Conservation (phyloP, 2,113 vertebrate genomes). For the Ramphastos sulfuratus region DNA sequence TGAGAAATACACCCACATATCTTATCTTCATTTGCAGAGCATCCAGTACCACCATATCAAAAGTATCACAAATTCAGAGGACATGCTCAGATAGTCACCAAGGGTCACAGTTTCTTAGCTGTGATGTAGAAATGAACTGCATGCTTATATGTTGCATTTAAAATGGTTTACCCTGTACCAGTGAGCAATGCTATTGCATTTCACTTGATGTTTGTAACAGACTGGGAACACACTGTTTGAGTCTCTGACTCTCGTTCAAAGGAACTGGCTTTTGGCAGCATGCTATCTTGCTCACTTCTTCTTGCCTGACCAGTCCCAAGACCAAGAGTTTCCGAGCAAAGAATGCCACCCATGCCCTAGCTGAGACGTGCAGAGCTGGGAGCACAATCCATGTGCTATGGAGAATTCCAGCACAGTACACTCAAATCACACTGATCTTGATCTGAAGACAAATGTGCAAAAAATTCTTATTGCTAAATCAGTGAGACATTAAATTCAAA, state of each 20-base stretch:
- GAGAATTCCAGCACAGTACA: neutral
- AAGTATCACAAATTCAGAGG: neutral
- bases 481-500: neutral
- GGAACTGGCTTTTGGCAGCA: neutral
- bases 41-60: neutral
- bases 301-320: neutral
- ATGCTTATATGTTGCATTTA: neutral
- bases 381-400: neutral
- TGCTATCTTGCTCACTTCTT: neutral
- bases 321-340: neutral
- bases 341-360: neutral
- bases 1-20: constrained; percentile 35
- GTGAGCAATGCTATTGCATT: neutral
- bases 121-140: neutral
- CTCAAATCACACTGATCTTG: neutral
- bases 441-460: neutral
- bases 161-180: neutral
- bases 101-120: neutral
- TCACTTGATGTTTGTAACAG: neutral
- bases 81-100: constrained; percentile 34
- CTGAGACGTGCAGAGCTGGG: neutral
- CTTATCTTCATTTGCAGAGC: neutral
- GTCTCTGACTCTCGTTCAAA: neutral
- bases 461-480: neutral
- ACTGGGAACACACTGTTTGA: neutral